phyloP scores from a whole-genome alignment of 2,113 vertebrate genomes.

The Chlamydotis undulata region DNA sequence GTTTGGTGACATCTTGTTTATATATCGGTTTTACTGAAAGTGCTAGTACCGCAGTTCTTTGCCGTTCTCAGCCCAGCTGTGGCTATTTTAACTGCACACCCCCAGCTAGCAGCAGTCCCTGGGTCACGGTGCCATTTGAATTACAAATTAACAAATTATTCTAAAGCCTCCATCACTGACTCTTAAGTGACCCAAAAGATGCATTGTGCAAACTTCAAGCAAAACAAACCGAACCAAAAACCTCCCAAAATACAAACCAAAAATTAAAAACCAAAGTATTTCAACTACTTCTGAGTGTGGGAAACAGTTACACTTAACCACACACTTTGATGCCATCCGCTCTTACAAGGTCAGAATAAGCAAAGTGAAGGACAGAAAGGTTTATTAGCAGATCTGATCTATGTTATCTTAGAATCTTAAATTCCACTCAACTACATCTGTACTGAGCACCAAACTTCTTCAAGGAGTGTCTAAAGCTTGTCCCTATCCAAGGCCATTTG shows the following conservation, averaged over 20 bases:
- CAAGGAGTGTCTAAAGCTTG: not conserved
- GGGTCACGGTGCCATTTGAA: not conserved
- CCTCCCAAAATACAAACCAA: not conserved
- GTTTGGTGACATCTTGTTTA: slow-evolving; percentile 22
- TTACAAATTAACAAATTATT: not conserved
- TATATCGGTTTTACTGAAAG: not conserved
- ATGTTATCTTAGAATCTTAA: not conserved
- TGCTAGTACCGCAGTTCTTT: not conserved
- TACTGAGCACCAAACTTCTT: not conserved
- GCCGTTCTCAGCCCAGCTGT: not conserved
- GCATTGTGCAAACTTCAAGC: not conserved
- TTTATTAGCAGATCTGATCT: not conserved
- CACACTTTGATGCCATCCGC: not conserved
- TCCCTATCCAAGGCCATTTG: not conserved
- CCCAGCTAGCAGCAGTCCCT: not conserved
- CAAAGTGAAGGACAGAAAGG: not conserved
- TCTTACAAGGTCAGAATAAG: not conserved
- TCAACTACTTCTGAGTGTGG: not conserved
- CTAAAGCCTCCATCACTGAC: not conserved
- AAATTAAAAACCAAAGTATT: not conserved
- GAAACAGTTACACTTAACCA: not conserved
- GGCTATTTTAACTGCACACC: not conserved
- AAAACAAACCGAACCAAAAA: not conserved
- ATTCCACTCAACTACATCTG: not conserved
- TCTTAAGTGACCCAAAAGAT: not conserved